Conservation (phyloP, 2,113 vertebrate species). For the Chaenogobius annularis region DNA sequence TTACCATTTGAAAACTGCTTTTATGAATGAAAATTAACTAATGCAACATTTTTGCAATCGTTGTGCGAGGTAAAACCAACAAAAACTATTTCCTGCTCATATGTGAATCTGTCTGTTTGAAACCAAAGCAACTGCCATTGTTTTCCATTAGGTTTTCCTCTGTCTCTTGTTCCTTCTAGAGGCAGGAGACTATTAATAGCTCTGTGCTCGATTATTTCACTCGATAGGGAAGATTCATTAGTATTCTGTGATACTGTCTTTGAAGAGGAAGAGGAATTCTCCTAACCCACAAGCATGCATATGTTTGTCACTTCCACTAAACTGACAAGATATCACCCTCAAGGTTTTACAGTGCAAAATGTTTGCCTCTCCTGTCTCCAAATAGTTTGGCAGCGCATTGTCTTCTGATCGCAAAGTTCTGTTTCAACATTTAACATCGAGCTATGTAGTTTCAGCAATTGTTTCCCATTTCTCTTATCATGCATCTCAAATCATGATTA, state of each 20-base stretch:
- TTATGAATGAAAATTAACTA: no score
- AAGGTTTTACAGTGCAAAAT: not conserved
- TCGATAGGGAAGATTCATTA: conserved; percentile 7
- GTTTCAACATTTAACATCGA: no score
- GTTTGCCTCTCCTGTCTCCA: not conserved
- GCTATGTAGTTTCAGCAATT: no score
- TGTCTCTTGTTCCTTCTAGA: not conserved
- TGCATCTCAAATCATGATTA: no score
- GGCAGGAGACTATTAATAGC: not conserved
- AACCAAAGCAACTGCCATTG: not conserved
- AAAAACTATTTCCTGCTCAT: not conserved
- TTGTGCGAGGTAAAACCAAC: no score
- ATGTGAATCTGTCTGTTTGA: not conserved
- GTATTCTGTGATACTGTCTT: conserved; percentile 1
- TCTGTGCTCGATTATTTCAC: not conserved
- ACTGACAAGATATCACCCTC: not conserved
- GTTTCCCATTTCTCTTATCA: no score
- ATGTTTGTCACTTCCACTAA: conserved; percentile 7
- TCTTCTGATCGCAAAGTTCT: no score
- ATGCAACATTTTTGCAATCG: no score
- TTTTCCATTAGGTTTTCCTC: not conserved
- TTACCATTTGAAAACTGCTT: no score
- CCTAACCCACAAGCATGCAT: not conserved
- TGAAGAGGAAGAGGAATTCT: conserved; percentile 7
- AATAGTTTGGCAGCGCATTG: no score